Evolutionary conservation across 2,797 vertebrate genomes (phyloP).

Genomic region (Nannoperca obscura): DNA sequence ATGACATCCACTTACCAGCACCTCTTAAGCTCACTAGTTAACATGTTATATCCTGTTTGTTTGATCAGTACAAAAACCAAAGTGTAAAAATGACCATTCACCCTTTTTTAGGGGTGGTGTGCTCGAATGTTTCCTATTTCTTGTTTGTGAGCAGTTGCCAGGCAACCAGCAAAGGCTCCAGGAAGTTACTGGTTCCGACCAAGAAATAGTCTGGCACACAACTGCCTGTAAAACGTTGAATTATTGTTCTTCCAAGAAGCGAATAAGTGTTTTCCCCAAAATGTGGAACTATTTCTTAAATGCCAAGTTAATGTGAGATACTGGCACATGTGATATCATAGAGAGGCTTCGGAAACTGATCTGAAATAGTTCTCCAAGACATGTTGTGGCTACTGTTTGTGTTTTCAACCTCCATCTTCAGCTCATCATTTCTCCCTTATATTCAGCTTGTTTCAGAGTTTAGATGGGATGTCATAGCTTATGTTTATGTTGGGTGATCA

Average conservation of each 20-base stretch:
- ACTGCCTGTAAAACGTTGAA: neutral
- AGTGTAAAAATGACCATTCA: neutral
- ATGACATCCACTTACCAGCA: neutral
- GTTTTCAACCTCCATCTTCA: no score
- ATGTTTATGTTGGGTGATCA: neutral
- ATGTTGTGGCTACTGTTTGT: no score
- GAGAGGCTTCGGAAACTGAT: no score
- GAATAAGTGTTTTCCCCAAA: neutral
- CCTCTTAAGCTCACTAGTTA: neutral
- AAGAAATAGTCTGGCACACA: neutral
- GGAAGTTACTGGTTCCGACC: neutral
- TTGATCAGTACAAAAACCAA: neutral
- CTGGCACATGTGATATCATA: no score
- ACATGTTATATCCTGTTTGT: neutral
- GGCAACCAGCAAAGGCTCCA: neutral
- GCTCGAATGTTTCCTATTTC: neutral
- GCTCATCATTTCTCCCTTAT: neutral
- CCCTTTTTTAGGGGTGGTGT: neutral
- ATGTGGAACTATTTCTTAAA: no score
- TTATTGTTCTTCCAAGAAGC: no score
- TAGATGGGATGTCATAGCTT: constrained; percentile 1
- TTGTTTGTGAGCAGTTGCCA: neutral
- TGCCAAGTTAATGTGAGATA: no score
- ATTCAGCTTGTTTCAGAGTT: neutral
- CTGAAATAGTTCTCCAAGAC: no score